Base-by-base conservation (phyloP, 2,888 invertebrate genomes). In the Eristalis tenax region DNA sequence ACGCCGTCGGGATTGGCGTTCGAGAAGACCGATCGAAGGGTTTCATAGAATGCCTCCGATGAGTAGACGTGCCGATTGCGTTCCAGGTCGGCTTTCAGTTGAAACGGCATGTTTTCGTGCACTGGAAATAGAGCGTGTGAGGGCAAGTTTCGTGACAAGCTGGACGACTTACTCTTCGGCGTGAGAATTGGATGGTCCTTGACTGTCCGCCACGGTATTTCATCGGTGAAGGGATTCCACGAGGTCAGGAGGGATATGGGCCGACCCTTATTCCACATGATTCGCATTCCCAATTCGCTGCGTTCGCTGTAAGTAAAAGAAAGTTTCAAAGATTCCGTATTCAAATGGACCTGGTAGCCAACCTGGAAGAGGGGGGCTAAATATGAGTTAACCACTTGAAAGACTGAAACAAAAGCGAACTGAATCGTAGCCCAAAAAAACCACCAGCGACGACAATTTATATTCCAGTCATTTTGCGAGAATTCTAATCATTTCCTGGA, bases 221-320 rank as follows among this genome's bases (percentile, higher is more conserved):
- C 95, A 83, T 95, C 95, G 88, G 95, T 95, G 93, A 97, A 97
- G 0, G 97, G 97, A 92, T 97, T 97, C 98, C 98, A 98, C 82
- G 95, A 95, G n/a, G 95, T 95, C 89, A 94, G 94, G 89, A 96
- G 91, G 43, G 95, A 93, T 59, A 96, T 91, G 0, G 96, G 95
- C 90, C 95, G 94, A 0, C 96, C 96, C 90, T 95, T 95, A 91
- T 96, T 96, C 96, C 97, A 97, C 94, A 96, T 95, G 64, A 97
- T 93, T 73, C 97, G 94, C 13, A 97, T 94, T 0, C 97, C 98
- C 68, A 94, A 94, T 89, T 95, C 95, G 90, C 96, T 95, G 73
- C 97, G 94, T 84, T 96, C 95, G 89, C 97, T 97, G 92, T 70
- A 93, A 92, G 89, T 11, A 26, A 38, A 13, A 10, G 8, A 13